phyloP scores from a whole-genome alignment of 2,113 vertebrate genomes.

The Rynchops niger region DNA sequence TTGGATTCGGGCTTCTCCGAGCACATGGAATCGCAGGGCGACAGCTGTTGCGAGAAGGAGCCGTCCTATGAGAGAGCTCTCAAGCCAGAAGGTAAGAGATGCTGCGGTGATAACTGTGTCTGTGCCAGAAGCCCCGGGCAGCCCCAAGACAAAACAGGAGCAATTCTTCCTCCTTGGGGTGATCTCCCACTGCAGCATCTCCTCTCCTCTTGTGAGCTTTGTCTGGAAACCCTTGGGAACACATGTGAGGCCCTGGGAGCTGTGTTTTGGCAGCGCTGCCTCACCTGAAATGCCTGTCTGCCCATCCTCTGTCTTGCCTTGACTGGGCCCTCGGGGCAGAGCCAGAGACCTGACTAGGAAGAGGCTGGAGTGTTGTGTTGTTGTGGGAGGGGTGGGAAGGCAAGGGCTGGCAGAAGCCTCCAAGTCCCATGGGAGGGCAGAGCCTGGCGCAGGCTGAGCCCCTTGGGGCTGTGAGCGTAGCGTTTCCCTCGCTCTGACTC shows the following conservation, averaged over 20 bases:
- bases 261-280: neutral
- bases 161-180: neutral
- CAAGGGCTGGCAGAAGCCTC: neutral
- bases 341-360: neutral
- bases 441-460: neutral
- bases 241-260: neutral
- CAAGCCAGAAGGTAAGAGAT: constrained; percentile 88
- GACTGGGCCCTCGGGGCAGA: neutral
- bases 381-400: neutral
- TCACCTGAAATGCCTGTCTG: constrained; percentile 10
- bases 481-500: constrained; percentile 30
- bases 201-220: neutral
- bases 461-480: neutral
- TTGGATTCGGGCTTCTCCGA: constrained; percentile 86
- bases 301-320: constrained; percentile 29
- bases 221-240: neutral
- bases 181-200: neutral
- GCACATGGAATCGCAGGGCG: constrained; percentile 71
- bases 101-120: neutral
- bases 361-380: neutral
- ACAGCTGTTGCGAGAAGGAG: constrained; percentile 84
- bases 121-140: neutral
- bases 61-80: constrained; percentile 85
- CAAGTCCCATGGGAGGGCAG: neutral
- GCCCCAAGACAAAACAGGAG: neutral